Evolutionary conservation across 2,888 invertebrate species (phyloP).

Genomic region (Camptogramma bilineatum): DNA sequence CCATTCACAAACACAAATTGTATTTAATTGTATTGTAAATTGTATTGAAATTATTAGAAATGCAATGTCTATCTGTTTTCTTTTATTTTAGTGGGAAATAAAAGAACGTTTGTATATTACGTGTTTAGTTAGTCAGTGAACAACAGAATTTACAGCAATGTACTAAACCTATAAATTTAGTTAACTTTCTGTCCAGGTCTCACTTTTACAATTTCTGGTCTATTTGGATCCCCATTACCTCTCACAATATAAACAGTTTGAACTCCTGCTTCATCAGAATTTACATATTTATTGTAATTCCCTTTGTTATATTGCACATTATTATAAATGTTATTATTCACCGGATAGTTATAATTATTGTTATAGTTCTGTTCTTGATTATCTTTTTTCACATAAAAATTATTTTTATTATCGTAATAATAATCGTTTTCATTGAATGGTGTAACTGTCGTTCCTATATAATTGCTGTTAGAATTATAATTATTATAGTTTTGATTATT

Average conservation of each 20-base stretch:
- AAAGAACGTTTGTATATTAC: no score
- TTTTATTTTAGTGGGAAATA: no score
- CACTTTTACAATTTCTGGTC: conserved; percentile 75
- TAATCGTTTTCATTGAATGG: conserved; percentile 50
- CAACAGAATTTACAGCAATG: no score
- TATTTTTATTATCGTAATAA: conserved; percentile 52
- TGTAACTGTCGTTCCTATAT: conserved; percentile 32
- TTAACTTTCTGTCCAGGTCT: conserved; percentile 59
- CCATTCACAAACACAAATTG: no score
- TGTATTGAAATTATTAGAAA: no score
- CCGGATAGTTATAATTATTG: conserved; percentile 12
- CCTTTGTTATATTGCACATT: conserved; percentile 9
- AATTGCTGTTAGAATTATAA: conserved; percentile 18
- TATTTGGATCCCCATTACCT: conserved; percentile 77
- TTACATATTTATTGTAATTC: conserved; percentile 17
- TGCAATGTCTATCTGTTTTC: no score
- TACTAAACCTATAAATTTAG: conserved; percentile 19
- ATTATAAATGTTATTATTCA: conserved; percentile 10
- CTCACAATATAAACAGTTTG: conserved; percentile 75
- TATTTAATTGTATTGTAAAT: no score
- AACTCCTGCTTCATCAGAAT: conserved; percentile 46
- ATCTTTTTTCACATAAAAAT: conserved; percentile 52
- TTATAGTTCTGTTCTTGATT: conserved; percentile 18
- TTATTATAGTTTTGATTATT: conserved; percentile 25
- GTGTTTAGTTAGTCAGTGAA: no score